Percentiles rank a stretch among this genome's conserved stretches.
phyloP scores from a whole-genome alignment of 2,888 invertebrate species.

The Lepidochrysops patricia region DNA sequence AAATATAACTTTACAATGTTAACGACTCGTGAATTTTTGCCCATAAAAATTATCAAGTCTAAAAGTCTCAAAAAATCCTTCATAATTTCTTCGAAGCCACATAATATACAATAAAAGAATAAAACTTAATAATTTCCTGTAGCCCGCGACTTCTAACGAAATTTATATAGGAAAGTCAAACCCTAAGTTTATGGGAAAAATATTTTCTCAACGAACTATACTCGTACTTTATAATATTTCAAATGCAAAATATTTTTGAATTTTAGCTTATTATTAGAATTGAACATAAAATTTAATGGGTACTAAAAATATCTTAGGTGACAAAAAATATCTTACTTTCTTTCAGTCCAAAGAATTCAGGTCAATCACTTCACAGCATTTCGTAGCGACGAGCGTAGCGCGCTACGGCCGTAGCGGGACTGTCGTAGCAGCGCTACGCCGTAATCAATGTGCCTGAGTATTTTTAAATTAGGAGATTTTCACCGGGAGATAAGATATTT shows the following conservation, averaged over 20 bases:
- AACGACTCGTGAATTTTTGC: not conserved
- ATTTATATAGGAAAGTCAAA: not conserved
- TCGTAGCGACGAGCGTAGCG: conserved; percentile 47
- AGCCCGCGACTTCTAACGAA: not conserved
- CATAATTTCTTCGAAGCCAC: not conserved
- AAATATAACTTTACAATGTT: too few species aligned
- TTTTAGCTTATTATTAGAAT: too few species aligned
- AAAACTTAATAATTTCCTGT: not conserved
- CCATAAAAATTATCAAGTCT: not conserved
- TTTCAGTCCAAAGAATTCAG: conserved; percentile 18
- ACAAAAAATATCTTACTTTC: conserved; percentile 22
- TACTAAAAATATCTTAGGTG: conserved; percentile 9
- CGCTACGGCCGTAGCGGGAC: conserved; percentile 49
- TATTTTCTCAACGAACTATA: not conserved
- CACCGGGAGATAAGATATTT: not conserved
- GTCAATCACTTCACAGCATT: conserved; percentile 24
- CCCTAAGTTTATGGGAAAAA: not conserved
- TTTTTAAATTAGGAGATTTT: conserved; percentile 9
- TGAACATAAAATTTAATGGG: too few species aligned
- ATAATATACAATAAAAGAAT: not conserved
- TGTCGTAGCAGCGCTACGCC: conserved; percentile 36
- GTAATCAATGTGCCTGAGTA: conserved; percentile 35
- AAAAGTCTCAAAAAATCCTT: not conserved
- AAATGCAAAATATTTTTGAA: too few species aligned
- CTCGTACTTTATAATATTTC: too few species aligned